Evolutionary conservation across 2,888 invertebrate species (phyloP), one percentile per base, ranked within the genome.

Genomic region (Callosobruchus maculatus): DNA sequence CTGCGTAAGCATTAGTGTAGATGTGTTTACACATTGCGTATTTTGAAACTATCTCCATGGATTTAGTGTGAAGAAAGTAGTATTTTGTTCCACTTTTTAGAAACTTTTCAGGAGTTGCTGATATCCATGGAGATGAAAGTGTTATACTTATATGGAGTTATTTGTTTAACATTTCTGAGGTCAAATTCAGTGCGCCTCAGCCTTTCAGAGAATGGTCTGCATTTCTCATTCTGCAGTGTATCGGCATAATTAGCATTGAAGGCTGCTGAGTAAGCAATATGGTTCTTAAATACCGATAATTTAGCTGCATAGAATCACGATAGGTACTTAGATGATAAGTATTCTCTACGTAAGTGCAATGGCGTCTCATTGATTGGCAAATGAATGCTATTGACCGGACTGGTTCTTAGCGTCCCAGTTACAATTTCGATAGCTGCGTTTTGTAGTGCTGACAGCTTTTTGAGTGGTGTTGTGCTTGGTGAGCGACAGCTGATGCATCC

Each of bases 351-450:
- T n/a, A n/a, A n/a, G 26, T 26, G 2, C 26, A 26, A 26, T 7
- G 26, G 26, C 2, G 26, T 2, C 26, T 4, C 26, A 26, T 26
- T 26, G 26, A 26, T 7, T 26, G 7, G 26, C 26, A 26, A 2
- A 26, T 26, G 26, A 7, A 26, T 21, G 21, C 73, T 68, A 7
- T 71, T 21, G 0, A 31, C 31, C 0, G 73, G 73, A 30, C 73
- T 73, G 13, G 68, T 71, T 26, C 31, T 67, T 5, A 31, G 71
- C 9, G 73, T 70, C 7, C 73, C 73, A 2, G 67, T 20, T 0
- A 68, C 73, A 5, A 74, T 31, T 71, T 71, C 21, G 31, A 70
- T 21, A 21, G 70, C 68, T 26, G 68, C 69, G 49, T 71, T 71
- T 20, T 74, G 71, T 20, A 71, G 22, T 4, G 30, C 22, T 20